phyloP scores from a whole-genome alignment of 1,140 invertebrate species.

The Cydia splendana region DNA sequence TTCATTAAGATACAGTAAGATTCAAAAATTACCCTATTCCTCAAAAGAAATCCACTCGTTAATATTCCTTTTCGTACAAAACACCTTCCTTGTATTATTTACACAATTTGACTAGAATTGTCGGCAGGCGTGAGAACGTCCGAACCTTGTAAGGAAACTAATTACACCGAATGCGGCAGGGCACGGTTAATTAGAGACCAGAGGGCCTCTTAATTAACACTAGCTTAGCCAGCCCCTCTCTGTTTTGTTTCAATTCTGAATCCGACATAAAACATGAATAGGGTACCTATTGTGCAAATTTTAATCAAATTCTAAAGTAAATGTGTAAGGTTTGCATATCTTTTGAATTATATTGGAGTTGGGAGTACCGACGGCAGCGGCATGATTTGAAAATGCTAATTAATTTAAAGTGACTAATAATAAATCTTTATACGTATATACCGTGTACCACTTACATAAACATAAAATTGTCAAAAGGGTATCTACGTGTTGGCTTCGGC shows the following conservation, averaged over 20 bases:
- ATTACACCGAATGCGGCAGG: constrained; percentile 75
- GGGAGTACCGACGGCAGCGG: neutral
- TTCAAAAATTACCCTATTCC: no score
- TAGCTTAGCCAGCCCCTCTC: constrained; percentile 63
- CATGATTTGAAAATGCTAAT: neutral
- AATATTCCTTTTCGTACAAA: neutral
- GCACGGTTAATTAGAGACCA: constrained; percentile 77
- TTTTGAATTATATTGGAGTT: constrained; percentile 11
- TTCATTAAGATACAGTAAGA: no score
- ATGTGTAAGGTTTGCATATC: constrained; percentile 24
- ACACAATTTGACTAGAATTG: constrained; percentile 63
- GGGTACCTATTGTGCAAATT: constrained; percentile 55
- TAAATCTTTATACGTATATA: neutral
- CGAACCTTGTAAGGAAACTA: constrained; percentile 71
- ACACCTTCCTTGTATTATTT: constrained; percentile 41
- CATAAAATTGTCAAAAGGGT: no score
- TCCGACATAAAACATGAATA: constrained; percentile 61
- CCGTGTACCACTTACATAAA: neutral
- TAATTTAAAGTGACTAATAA: neutral
- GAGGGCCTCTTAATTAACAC: constrained; percentile 78
- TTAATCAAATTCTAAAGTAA: constrained; percentile 50
- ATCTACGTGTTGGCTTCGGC: no score
- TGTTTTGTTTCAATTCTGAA: constrained; percentile 74
- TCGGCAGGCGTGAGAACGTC: constrained; percentile 69
- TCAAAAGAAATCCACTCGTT: neutral